Base-by-base conservation (phyloP, 2,113 vertebrate genomes). In the Periophthalmus modestus region DNA sequence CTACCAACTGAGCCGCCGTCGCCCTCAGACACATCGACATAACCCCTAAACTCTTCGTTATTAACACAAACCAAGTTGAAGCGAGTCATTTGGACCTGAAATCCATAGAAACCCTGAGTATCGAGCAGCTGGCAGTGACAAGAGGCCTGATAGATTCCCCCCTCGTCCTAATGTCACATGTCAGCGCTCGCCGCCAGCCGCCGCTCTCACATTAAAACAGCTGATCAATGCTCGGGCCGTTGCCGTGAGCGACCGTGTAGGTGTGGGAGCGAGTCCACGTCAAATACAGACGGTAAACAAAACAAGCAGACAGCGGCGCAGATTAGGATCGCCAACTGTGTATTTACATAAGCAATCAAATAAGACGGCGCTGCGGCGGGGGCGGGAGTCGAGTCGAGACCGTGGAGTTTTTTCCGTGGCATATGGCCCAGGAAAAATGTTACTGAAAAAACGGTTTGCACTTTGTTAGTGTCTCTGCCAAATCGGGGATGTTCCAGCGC, bases 191-290 rank as follows among this genome's bases (percentile, higher is more conserved):
- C 72, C 74, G 71, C 77, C 69, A 68, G 76, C 73, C 68, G 80
- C 21, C 2, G 24, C 3, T 43, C 19, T 82, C 76, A 85, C 79
- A 82, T 85, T 83, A 80, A 52, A 81, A 73, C 7, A 70, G n/a
- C 21, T 66, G 55, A 80, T 79, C 57, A 74, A 73, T 74, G 43
- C 19, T 73, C 46, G 68, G 33, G 58, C 47, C 5, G 52, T 58
- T 59, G 52, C 68, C 19, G 7, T 3, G 39, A n/a, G 72, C 59
- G 78, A 71, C 1, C 3, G 71, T 69, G n/a, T 28, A 15, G 55
- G 61, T 33, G 74, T 68, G 66, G 59, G 80, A 75, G 76, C 14
- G 55, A 77, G 48, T 74, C 23, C 3, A 50, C 43, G 15, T 59
- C 59, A 81, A 82, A 84, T 9, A 61, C 67, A 24, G 61, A 2